Evolutionary conservation across 1,140 invertebrate species (phyloP).

Genomic region (Danaus plexippus): DNA sequence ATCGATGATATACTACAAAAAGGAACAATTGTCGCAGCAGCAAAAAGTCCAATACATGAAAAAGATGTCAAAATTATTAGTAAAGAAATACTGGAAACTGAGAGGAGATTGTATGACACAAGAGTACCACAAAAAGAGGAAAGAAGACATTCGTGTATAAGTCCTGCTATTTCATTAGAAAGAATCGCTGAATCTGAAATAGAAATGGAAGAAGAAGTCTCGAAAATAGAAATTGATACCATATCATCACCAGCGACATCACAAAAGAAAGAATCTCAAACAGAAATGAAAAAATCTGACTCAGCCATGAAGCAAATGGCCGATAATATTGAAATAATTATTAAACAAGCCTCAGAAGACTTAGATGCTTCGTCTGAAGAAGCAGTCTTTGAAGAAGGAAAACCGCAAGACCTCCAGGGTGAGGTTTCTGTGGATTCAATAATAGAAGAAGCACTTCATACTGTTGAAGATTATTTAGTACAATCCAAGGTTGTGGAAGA

Average conservation of each 20-base stretch:
- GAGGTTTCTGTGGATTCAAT: constrained; percentile 62
- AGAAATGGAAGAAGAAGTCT: constrained; percentile 53
- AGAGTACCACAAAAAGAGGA: constrained; percentile 64
- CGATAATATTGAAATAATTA: constrained; percentile 68
- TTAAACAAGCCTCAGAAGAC: constrained; percentile 66
- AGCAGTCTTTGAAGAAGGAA: constrained; percentile 26
- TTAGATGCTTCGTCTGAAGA: constrained; percentile 59
- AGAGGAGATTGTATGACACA: constrained; percentile 58
- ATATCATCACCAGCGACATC: constrained; percentile 16
- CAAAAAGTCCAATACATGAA: constrained; percentile 49
- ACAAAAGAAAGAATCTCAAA: constrained; percentile 22
- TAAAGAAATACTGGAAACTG: constrained; percentile 56
- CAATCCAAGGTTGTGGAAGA: constrained; percentile 32
- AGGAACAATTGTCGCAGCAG: constrained; percentile 45
- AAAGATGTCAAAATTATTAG: constrained; percentile 50
- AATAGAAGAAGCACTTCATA: constrained; percentile 60
- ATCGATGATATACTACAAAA: constrained; percentile 63
- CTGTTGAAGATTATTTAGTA: constrained; percentile 55
- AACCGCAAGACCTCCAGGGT: constrained; percentile 38
- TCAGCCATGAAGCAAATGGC: constrained; percentile 68
- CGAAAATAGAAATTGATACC: constrained; percentile 20
- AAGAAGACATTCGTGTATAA: constrained; percentile 61
- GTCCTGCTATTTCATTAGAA: constrained; percentile 64
- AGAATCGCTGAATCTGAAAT: constrained; percentile 60
- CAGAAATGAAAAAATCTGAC: constrained; percentile 60